Evolutionary conservation across 2,113 vertebrate species (phyloP), one percentile per base, ranked within the genome.

Genomic region (Xyrauchen texanus): DNA sequence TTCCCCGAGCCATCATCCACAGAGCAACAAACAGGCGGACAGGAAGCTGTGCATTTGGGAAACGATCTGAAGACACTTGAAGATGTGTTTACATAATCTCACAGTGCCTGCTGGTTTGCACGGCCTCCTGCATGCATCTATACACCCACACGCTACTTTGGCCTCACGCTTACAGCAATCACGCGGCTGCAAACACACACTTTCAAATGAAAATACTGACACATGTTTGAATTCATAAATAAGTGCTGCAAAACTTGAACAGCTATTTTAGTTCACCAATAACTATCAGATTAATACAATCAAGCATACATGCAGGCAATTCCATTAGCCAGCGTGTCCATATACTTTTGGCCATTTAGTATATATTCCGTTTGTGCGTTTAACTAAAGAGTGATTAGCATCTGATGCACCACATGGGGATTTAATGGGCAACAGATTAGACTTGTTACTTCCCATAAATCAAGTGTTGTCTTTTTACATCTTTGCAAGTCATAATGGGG

Each of bases 31-130:
- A 60, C 4, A 15, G 21, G 57, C 21, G 21, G 21, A 34, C 60
- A 68, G 15, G n/a, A 58, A 6, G 11, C 9, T 53, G 21, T 34
- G 21, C 21, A 34, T 1, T 34, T 34, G 21, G 21, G 21, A 34
- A 3, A 34, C 42, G 53, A 79, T 55, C 83, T 49, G 64, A 81
- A 77, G 49, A 55, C 53, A 51, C 66, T 51, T 68, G 52, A 76
- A 80, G 68, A 58, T 64, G 68, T 53, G 61, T 81, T 83, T 82
- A 80, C 53, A 80, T 83, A 81, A 83, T 72, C 68, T 64, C 57
- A 63, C 53, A 15, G 77, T 64, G 44, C 52, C 70, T 69, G 21
- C 55, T 71, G 62, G 15, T 12, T 66, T 68, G 74, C 53, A 53
- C 46, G 9, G 0, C 55, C 15, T 60, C 15, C 55, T 53, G 72